Conservation (phyloP, 2,888 invertebrate species). For the Osedax fenrisi region DNA sequence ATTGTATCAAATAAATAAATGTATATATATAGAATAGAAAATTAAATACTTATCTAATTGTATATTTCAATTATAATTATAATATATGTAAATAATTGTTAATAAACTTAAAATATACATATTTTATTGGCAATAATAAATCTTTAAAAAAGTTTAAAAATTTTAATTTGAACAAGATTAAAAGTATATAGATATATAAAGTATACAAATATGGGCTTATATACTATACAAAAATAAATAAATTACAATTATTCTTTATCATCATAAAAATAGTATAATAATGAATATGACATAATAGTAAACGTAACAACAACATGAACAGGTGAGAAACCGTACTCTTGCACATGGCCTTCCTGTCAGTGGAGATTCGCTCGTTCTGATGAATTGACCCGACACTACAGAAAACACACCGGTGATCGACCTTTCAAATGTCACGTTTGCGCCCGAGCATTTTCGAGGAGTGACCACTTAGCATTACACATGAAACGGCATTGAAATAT, state of each 20-base stretch:
- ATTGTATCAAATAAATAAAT: too few relatives aligned
- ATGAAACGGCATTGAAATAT: slow-evolving; percentile 54
- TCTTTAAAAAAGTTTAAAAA: background rate
- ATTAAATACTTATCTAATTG: too few relatives aligned
- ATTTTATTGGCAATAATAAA: too few relatives aligned
- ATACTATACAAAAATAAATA: too few relatives aligned
- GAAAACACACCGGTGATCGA: slow-evolving; percentile 54
- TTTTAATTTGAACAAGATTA: background rate
- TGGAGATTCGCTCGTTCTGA: slow-evolving; percentile 56
- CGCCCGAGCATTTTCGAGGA: slow-evolving; percentile 57
- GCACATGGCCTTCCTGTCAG: slow-evolving; percentile 54
- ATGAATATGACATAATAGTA: background rate
- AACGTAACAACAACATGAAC: too few relatives aligned
- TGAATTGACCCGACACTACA: slow-evolving; percentile 55
- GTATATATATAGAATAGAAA: too few relatives aligned
- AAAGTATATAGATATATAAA: too few relatives aligned
- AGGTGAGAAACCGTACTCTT: slow-evolving; percentile 57
- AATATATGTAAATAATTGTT: too few relatives aligned
- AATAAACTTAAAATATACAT: too few relatives aligned
- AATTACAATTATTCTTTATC: too few relatives aligned
- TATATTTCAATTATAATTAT: too few relatives aligned
- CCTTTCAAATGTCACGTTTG: slow-evolving; percentile 58
- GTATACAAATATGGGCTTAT: too few relatives aligned
- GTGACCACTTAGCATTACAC: slow-evolving; percentile 57
- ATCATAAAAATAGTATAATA: background rate